Evolutionary conservation across 2,888 invertebrate genomes (phyloP).

Genomic region (Mythimna ferrago): DNA sequence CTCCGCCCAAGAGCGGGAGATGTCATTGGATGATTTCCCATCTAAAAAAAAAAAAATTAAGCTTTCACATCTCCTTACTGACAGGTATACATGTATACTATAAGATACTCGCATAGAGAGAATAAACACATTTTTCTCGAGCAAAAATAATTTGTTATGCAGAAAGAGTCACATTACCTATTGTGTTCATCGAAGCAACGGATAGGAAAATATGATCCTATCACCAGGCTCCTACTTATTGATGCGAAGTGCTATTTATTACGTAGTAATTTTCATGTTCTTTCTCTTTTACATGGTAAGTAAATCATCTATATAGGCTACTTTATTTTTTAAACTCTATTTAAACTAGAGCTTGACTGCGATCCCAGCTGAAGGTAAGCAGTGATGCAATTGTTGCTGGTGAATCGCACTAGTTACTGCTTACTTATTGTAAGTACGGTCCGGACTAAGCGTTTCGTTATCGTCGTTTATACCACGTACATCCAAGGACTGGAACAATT

Average conservation of each 20-base stretch:
- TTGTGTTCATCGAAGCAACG: constrained; percentile 56
- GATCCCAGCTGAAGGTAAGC: no score
- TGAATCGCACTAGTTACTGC: no score
- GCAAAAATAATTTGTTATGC: constrained; percentile 66
- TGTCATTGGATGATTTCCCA: no score
- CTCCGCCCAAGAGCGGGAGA: no score
- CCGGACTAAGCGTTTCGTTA: no score
- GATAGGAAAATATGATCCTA: constrained; percentile 45
- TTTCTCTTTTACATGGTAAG: not conserved
- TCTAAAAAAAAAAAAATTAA: not conserved
- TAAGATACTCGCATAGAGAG: constrained; percentile 30
- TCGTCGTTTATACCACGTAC: no score
- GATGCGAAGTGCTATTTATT: not conserved
- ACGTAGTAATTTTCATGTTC: not conserved
- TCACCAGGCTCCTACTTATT: constrained; percentile 13
- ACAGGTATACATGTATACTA: constrained; percentile 23
- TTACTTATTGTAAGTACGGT: not conserved
- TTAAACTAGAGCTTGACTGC: no score
- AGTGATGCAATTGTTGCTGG: no score
- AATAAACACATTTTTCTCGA: constrained; percentile 56
- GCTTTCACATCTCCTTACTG: constrained; percentile 33
- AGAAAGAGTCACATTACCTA: constrained; percentile 70
- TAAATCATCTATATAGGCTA: not conserved
- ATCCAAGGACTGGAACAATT: no score
- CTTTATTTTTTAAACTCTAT: no score